Evolutionary conservation across 2,888 invertebrate genomes (phyloP).

Genomic region (Rosalia funebris): DNA sequence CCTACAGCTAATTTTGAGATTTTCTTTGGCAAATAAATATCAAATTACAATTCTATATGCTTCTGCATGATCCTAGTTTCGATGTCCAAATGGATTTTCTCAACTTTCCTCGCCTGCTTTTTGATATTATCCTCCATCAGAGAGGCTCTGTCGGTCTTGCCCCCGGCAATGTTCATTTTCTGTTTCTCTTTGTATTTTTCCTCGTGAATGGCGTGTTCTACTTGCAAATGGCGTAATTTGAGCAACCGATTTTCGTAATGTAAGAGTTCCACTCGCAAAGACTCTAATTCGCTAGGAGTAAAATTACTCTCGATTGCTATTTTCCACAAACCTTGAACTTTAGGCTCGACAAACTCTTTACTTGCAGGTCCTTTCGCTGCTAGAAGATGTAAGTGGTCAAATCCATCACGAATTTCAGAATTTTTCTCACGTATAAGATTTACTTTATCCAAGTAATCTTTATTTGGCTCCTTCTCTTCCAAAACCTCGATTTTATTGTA

Average conservation of each 20-base stretch:
- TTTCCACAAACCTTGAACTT: conserved; percentile 90
- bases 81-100: conserved; percentile 83
- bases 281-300: conserved; percentile 81
- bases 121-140: conserved; percentile 81
- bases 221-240: conserved; percentile 84
- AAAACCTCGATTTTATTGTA: conserved; percentile 75
- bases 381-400: conserved; percentile 78
- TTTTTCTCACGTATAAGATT: conserved; percentile 80
- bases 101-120: conserved; percentile 85
- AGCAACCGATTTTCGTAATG: conserved; percentile 88
- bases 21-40: too few species aligned
- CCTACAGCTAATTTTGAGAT: too few species aligned
- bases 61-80: conserved; percentile 80
- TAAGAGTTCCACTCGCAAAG: conserved; percentile 84
- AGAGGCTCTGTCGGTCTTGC: conserved; percentile 43
- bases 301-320: conserved; percentile 84
- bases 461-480: conserved; percentile 69
- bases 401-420: conserved; percentile 79
- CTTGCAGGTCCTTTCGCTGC: conserved; percentile 82
- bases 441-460: conserved; percentile 74
- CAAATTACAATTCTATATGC: conserved; percentile 77
- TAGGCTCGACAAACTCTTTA: conserved; percentile 89
- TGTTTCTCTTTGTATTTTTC: conserved; percentile 74
- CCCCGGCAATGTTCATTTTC: conserved; percentile 42
- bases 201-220: conserved; percentile 79